Percentiles rank a stretch among this genome's conserved stretches.
phyloP scores from a whole-genome alignment of 2,888 invertebrate genomes.

The Clanis bilineata region DNA sequence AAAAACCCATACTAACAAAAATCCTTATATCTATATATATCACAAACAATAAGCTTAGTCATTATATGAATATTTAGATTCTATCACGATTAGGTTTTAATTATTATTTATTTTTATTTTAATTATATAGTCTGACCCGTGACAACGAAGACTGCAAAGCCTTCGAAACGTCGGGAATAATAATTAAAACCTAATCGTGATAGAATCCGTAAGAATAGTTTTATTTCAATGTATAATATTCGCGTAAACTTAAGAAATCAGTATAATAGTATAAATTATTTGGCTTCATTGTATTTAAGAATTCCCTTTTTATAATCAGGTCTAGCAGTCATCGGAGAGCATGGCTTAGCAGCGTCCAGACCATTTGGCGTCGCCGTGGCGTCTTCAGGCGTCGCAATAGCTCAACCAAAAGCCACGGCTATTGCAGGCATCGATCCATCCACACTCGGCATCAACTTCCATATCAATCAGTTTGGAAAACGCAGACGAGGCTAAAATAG shows the following conservation, averaged over 20 bases:
- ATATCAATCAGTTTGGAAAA: slow-evolving; percentile 40
- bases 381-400: slow-evolving; percentile 85
- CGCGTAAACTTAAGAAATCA: not conserved
- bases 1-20: no score
- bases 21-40: no score
- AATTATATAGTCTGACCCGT: no score
- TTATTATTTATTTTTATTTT: no score
- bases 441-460: slow-evolving; percentile 48
- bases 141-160: no score
- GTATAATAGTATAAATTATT: not conserved
- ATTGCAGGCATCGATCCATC: slow-evolving; percentile 86
- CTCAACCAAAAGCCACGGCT: slow-evolving; percentile 87
- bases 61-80: no score
- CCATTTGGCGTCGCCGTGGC: slow-evolving; percentile 88
- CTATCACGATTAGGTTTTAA: no score
- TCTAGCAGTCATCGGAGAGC: slow-evolving; percentile 83
- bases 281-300: slow-evolving; percentile 17
- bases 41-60: no score
- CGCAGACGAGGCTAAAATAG: not conserved
- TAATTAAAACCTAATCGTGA: no score
- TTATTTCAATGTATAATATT: no score
- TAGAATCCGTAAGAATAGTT: no score
- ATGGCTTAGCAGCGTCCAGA: slow-evolving; percentile 87
- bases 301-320: slow-evolving; percentile 66
- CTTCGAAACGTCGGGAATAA: no score